Percentiles rank a stretch among this genome's conserved stretches.
Evolutionary conservation across 2,888 invertebrate species (phyloP).

Genomic region (Mimachlamys varia): DNA sequence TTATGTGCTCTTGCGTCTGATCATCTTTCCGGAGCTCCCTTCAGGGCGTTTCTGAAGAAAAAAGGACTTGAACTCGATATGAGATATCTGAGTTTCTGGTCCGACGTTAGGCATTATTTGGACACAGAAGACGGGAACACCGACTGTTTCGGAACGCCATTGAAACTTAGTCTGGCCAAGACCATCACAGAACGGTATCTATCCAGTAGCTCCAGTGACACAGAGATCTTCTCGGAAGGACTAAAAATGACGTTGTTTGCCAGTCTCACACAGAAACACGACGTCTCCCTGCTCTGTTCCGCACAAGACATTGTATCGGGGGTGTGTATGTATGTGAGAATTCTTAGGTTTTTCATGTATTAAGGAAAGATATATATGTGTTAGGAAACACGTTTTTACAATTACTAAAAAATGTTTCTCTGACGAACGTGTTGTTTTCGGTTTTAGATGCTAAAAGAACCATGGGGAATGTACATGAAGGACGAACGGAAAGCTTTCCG

Average conservation of each 20-base stretch:
- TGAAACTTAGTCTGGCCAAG: conserved; percentile 54
- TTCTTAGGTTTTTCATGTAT: too few species aligned
- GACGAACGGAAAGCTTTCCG: conserved; percentile 59
- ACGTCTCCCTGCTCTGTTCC: conserved; percentile 57
- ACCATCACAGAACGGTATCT: conserved; percentile 60
- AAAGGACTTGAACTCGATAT: conserved; percentile 49
- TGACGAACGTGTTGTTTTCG: too few species aligned
- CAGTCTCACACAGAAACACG: conserved; percentile 54
- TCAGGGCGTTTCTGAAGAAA: conserved; percentile 55
- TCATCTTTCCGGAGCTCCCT: conserved; percentile 60
- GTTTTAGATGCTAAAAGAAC: conserved; percentile 57
- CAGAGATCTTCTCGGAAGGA: conserved; percentile 60
- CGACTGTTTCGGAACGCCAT: conserved; percentile 56
- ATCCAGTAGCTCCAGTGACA: conserved; percentile 43
- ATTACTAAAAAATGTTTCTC: too few species aligned
- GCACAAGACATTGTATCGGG: conserved; percentile 61
- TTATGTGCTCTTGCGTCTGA: conserved; percentile 64
- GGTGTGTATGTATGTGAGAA: too few species aligned
- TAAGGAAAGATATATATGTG: too few species aligned
- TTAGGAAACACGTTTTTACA: too few species aligned
- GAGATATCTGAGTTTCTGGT: conserved; percentile 64
- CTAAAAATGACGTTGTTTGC: conserved; percentile 60
- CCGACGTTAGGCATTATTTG: conserved; percentile 63
- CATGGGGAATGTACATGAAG: conserved; percentile 56
- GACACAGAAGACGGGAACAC: conserved; percentile 59